phyloP scores from a whole-genome alignment of 2,888 invertebrate species.

The Drosophila neotestacea region DNA sequence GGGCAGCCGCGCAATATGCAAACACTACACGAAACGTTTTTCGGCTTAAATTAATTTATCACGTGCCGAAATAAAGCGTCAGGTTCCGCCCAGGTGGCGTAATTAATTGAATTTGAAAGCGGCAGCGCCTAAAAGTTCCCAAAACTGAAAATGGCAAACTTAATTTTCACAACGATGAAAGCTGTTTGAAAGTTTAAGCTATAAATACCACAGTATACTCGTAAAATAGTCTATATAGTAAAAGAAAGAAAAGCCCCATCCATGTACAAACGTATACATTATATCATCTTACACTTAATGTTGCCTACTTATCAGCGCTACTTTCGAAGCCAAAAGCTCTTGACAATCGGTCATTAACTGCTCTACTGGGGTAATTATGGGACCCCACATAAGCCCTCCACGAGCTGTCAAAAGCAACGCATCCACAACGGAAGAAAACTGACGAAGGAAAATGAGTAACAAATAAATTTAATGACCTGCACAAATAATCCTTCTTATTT shows the following conservation, averaged over 20 bases:
- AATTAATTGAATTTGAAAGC: conserved; percentile 71
- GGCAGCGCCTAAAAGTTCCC: conserved; percentile 34
- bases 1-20: conserved; percentile 46
- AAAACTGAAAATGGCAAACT: conserved; percentile 24
- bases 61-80: conserved; percentile 72
- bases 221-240: background rate
- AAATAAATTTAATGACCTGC: conserved; percentile 32
- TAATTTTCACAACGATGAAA: conserved; percentile 31
- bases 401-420: conserved; percentile 25
- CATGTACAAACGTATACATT: conserved; percentile 3
- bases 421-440: conserved; percentile 12
- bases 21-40: conserved; percentile 53
- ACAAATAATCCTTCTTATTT: conserved; percentile 25
- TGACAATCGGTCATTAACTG: conserved; percentile 47
- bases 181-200: conserved; percentile 10
- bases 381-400: conserved; percentile 27
- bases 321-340: conserved; percentile 1
- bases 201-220: conserved; percentile 5
- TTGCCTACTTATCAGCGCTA: conserved; percentile 23
- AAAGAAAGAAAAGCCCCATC: background rate
- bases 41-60: conserved; percentile 73
- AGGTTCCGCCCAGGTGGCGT: conserved; percentile 45
- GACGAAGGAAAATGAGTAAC: conserved; percentile 4
- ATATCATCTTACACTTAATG: conserved; percentile 46
- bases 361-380: conserved; percentile 50